A percentile compares a stretch with the other conserved stretches of the same genome.
Evolutionary conservation across 1,140 invertebrate genomes (phyloP).

Genomic region (Drosophila equinoxialis): DNA sequence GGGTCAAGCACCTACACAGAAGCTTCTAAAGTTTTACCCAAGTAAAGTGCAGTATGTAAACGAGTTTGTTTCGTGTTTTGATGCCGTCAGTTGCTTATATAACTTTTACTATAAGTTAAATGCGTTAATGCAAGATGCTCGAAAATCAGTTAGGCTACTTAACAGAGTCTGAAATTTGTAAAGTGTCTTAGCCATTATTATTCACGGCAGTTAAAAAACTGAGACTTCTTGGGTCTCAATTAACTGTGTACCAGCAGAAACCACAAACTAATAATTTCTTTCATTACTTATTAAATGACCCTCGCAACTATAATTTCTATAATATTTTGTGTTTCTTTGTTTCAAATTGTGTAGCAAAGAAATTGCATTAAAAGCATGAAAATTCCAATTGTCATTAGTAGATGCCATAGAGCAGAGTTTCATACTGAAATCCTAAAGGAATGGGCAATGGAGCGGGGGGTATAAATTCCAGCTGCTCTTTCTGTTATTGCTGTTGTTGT

Average conservation of each 20-base stretch:
- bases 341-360: neutral
- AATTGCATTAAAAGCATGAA: conserved; percentile 37
- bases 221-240: too few relatives aligned
- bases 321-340: conserved; percentile 1
- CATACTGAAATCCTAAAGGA: neutral
- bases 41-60: too few relatives aligned
- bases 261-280: neutral
- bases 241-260: neutral
- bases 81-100: too few relatives aligned
- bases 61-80: too few relatives aligned
- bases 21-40: too few relatives aligned
- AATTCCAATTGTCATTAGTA: conserved; percentile 73
- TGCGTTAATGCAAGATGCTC: too few relatives aligned
- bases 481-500: neutral
- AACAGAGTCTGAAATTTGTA: too few relatives aligned
- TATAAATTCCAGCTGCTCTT: conserved; percentile 71
- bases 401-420: neutral
- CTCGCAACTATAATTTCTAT: neutral
- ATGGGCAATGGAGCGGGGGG: conserved; percentile 24
- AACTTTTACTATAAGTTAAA: too few relatives aligned
- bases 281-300: neutral
- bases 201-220: too few relatives aligned
- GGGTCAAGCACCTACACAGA: too few relatives aligned
- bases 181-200: too few relatives aligned
- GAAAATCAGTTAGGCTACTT: too few relatives aligned